Conservation (phyloP, 2,888 invertebrate genomes). For the Meta bourneti region DNA sequence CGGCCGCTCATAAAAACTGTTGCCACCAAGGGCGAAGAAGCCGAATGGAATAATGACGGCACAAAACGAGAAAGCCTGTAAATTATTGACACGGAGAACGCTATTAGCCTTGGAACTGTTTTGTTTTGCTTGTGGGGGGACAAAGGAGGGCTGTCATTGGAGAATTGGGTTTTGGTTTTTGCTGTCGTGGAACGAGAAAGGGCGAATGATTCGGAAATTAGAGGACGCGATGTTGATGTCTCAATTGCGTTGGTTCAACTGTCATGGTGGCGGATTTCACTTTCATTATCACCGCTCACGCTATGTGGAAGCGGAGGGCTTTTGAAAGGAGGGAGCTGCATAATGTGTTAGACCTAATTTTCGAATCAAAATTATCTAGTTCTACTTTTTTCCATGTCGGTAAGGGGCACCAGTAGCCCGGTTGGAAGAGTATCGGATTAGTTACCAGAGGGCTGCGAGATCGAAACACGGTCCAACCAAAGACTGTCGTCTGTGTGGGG, state of each 20-base stretch:
- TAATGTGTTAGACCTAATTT: too few relatives aligned
- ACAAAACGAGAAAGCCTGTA: constrained; percentile 15
- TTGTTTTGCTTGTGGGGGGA: neutral
- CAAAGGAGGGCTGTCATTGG: neutral
- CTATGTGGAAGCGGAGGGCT: neutral
- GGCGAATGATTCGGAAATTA: neutral
- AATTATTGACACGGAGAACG: constrained; percentile 54
- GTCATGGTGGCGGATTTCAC: neutral
- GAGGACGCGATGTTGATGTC: neutral
- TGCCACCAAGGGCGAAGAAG: constrained; percentile 32
- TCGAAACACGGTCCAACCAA: too few relatives aligned
- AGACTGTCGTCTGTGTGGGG: too few relatives aligned
- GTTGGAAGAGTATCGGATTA: too few relatives aligned
- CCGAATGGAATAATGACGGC: constrained; percentile 29
- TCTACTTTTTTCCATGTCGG: neutral
- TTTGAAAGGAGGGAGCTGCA: too few relatives aligned
- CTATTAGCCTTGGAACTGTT: constrained; percentile 30
- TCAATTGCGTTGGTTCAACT: neutral
- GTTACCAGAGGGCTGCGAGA: too few relatives aligned
- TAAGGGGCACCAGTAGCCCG: too few relatives aligned
- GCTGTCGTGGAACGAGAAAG: neutral
- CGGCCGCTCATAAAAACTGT: constrained; percentile 51
- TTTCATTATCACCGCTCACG: neutral
- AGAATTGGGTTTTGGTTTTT: neutral
- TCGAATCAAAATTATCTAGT: neutral